These are phyloP conservation scores for Micronycteris hirsuta DNA, from an alignment of 2,113 vertebrate genomes.

Conservation along the genomic window DNA sequence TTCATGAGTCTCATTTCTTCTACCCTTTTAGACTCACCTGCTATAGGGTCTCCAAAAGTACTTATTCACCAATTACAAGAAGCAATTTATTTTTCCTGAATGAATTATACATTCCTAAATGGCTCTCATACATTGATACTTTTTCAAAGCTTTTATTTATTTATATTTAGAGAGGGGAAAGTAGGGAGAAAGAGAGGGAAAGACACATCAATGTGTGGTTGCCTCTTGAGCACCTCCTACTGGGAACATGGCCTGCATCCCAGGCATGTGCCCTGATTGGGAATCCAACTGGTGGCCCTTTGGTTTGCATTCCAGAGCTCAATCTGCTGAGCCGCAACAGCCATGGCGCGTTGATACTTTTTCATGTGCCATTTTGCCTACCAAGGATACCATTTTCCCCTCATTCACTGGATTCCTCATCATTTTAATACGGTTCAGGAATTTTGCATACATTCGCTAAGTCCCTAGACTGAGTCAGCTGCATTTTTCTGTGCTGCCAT, in stretches of 20 bases:
- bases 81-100: background rate
- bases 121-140: background rate
- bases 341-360: background rate
- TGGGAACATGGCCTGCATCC: no score
- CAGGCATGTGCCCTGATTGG: no score
- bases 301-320: no score
- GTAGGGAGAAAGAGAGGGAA: no score
- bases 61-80: background rate
- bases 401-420: background rate
- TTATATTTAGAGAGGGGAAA: no score
- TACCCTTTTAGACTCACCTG: background rate
- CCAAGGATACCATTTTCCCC: background rate
- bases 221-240: no score
- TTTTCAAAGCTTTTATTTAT: background rate
- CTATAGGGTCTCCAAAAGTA: background rate
- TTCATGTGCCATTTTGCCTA: background rate
- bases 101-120: background rate
- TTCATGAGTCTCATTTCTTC: background rate
- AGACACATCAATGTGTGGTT: no score
- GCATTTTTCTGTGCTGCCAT: background rate
- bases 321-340: no score
- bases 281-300: no score
- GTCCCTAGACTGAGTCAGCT: background rate
- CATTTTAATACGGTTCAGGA: background rate
- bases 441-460: background rate